Conservation (phyloP, 2,113 vertebrate species). For the Eclectus roratus region DNA sequence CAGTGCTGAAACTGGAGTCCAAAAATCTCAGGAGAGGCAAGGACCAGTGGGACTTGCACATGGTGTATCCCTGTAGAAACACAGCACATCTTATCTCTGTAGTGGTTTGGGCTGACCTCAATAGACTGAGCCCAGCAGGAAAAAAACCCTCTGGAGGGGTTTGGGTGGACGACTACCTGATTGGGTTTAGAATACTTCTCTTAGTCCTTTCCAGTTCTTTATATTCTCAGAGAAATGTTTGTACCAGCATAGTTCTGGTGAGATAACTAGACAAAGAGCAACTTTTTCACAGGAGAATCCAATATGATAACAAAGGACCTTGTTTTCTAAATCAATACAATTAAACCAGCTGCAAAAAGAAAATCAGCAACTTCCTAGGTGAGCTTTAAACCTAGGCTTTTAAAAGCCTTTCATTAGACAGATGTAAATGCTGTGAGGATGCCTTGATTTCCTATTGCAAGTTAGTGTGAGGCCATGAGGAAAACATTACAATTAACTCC, state of each 20-base stretch:
- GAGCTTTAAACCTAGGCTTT: neutral
- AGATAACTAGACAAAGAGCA: neutral
- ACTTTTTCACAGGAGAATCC: neutral
- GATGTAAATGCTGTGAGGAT: neutral
- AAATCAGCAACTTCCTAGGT: neutral
- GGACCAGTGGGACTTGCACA: neutral
- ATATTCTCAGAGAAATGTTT: neutral
- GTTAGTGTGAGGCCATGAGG: neutral
- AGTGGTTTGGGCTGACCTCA: neutral
- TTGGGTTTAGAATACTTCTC: neutral
- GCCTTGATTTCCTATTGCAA: neutral
- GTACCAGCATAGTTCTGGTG: neutral
- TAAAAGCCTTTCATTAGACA: neutral
- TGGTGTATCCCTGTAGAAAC: neutral
- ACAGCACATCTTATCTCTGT: neutral
- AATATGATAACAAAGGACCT: neutral
- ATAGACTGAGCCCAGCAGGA: neutral
- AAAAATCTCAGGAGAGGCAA: neutral
- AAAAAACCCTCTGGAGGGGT: neutral
- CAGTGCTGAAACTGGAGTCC: neutral
- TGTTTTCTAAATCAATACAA: neutral
- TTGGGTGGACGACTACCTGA: fast-evolving
- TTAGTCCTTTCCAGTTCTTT: neutral
- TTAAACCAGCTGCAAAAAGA: neutral
- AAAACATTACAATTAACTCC: neutral